These are phyloP conservation scores for Euproctis similis DNA, from an alignment of 2,888 invertebrate species.

Conservation along the genomic window DNA sequence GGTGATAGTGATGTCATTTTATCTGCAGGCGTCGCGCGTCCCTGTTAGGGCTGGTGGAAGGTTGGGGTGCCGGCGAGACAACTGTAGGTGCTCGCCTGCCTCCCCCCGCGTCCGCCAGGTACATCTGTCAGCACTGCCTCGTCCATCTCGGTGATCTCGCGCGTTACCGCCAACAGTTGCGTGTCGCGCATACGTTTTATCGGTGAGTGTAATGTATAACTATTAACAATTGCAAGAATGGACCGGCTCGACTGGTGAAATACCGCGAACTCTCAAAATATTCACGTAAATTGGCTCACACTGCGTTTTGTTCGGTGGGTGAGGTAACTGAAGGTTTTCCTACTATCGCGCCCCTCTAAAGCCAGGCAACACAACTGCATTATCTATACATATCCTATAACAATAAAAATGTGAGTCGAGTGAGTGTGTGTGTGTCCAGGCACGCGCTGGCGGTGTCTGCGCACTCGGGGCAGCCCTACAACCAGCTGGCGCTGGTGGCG, in stretches of 20 bases:
- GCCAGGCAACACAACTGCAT: too few relatives aligned
- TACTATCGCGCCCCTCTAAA: too few relatives aligned
- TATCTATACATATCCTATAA: too few relatives aligned
- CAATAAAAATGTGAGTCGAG: too few relatives aligned
- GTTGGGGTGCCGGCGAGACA: slow-evolving; percentile 50
- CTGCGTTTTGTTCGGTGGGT: too few relatives aligned
- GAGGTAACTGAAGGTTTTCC: too few relatives aligned
- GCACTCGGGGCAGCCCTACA: slow-evolving; percentile 90
- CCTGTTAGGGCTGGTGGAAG: slow-evolving; percentile 57
- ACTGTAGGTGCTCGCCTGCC: slow-evolving; percentile 46
- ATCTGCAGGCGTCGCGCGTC: slow-evolving; percentile 58
- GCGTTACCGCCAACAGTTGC: slow-evolving; percentile 86
- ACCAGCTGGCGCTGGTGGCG: slow-evolving; percentile 89
- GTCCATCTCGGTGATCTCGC: slow-evolving; percentile 92
- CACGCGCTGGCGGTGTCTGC: slow-evolving; percentile 85
- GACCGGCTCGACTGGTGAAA: too few relatives aligned
- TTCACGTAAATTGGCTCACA: too few relatives aligned
- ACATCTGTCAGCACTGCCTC: slow-evolving; percentile 91
- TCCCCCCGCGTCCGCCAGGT: slow-evolving; percentile 84
- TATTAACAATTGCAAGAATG: too few relatives aligned
- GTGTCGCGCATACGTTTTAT: slow-evolving; percentile 90
- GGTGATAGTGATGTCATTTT: too few relatives aligned
- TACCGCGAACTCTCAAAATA: too few relatives aligned
- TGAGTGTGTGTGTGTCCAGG: slow-evolving; percentile 56
- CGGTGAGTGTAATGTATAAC: slow-evolving; percentile 67